Base-by-base conservation (phyloP, 2,888 invertebrate genomes). In the Escarpia spicata region DNA sequence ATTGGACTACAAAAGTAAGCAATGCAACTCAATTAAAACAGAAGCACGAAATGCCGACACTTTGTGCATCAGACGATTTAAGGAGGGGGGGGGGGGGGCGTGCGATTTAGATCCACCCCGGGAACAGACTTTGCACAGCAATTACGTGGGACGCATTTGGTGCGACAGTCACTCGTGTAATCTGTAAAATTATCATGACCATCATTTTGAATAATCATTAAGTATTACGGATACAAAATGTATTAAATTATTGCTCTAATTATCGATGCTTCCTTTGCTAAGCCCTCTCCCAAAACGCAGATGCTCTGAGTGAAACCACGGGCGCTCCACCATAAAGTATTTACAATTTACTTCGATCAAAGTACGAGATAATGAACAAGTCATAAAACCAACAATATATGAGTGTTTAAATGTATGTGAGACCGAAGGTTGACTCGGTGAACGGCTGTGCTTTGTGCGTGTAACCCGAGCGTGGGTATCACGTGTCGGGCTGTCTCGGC, bases 261-360 rank as follows among this genome's bases (percentile, higher is more conserved):
- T 75, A 75, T 75, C 19, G n/a, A 19, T 26, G 75, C 6, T 75
- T 6, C 75, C 75, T 26, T 75, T 19, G 26, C 75, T 2, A 75
- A 4, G 75, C 75, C 75, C 26, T 75, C 75, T 15, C 75, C 26
- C 19, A 2, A 37, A 26, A 19, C 75, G 75, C 75, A 75, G 19
- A 75, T 6, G 75, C 75, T 75, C 75, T n/a, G n/a, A 26, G 75
- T 26, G 75, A 75, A 75, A 75, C 75, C 6, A 75, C n/a, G n/a
- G 26, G 75, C 26, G 19, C 75, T 75, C 26, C 19, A 26, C 75
- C 75, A n/a, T 75, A 75, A 75, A 75, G 75, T n/a, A 26, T 75
- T 75, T 75, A 75, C 75, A n/a, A 75, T 75, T 75, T 75, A 75
- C n/a, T 75, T 26, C n/a, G 75, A 75, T n/a, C 75, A 75, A 75